Percentiles rank a stretch among this genome's conserved stretches.
Conservation (phyloP, 2,888 invertebrate species). For the Zaprionus obscuricornis region DNA sequence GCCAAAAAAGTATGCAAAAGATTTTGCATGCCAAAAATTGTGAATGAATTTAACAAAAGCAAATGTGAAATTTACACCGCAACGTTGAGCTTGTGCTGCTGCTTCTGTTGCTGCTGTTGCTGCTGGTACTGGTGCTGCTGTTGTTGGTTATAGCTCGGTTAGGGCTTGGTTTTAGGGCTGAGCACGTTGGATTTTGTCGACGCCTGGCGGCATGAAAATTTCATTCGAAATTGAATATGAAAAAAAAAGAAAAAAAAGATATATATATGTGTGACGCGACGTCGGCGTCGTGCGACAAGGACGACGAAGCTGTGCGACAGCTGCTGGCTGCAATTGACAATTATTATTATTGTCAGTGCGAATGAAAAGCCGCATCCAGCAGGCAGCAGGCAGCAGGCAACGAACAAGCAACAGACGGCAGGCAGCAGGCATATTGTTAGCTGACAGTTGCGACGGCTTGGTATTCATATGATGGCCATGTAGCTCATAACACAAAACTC, state of each 20-base stretch:
- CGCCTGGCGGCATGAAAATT: slow-evolving; percentile 60
- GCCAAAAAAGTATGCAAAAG: slow-evolving; percentile 56
- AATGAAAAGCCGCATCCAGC: slow-evolving; percentile 49
- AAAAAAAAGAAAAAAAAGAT: too few species aligned
- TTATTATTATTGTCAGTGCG: slow-evolving; percentile 75
- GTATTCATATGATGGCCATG: slow-evolving; percentile 65
- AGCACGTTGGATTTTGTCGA: slow-evolving; percentile 1
- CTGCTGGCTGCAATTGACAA: slow-evolving; percentile 78
- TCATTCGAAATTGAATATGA: slow-evolving; percentile 74
- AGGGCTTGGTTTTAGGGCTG: background rate
- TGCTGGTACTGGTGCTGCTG: too few species aligned
- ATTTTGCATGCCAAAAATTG: slow-evolving; percentile 42
- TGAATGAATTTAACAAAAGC: slow-evolving; percentile 49
- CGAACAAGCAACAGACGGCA: slow-evolving; percentile 1
- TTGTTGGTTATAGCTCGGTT: too few species aligned
- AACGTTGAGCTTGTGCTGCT: too few species aligned
- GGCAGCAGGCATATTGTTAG: slow-evolving; percentile 6
- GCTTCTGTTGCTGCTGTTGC: too few species aligned
- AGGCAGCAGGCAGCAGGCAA: slow-evolving; percentile 4
- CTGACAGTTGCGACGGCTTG: slow-evolving; percentile 33
- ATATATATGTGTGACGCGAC: too few species aligned
- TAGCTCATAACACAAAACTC: slow-evolving; percentile 58
- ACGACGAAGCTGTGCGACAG: slow-evolving; percentile 57
- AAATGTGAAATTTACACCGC: slow-evolving; percentile 60
- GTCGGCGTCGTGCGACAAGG: slow-evolving; percentile 15